A percentile compares a stretch with the other conserved stretches of the same genome.
These are phyloP conservation scores for Dynastes tityus DNA, from an alignment of 2,888 invertebrate species.

Conservation along the genomic window DNA sequence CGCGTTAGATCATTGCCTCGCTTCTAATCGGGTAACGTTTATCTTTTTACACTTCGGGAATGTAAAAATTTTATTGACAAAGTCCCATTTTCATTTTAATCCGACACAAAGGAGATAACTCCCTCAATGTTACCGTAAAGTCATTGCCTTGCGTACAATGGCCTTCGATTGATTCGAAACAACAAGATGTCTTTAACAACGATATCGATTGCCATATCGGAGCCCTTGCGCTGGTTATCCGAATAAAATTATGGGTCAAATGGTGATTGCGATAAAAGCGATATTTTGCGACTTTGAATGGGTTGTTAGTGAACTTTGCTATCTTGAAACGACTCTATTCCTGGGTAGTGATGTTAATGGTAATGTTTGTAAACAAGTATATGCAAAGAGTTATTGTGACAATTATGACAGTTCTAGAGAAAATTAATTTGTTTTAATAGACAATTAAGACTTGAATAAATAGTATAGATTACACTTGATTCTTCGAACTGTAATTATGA, in stretches of 20 bases:
- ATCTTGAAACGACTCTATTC: not conserved
- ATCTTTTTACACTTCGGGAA: constrained; percentile 4
- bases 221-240: not conserved
- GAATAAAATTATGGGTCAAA: constrained; percentile 7
- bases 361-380: not conserved
- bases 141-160: constrained; percentile 20
- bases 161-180: constrained; percentile 17
- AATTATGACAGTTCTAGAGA: too few species aligned
- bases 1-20: constrained; percentile 24
- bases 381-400: not conserved
- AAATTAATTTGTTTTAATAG: too few species aligned
- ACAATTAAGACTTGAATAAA: too few species aligned
- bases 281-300: not conserved
- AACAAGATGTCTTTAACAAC: not conserved
- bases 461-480: too few species aligned
- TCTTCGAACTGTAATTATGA: too few species aligned
- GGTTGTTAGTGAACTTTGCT: not conserved
- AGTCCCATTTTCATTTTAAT: constrained; percentile 11
- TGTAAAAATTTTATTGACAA: constrained; percentile 19
- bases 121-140: not conserved
- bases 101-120: constrained; percentile 6
- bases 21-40: not conserved
- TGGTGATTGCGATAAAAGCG: not conserved
- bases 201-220: not conserved
- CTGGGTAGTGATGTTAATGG: not conserved